These are phyloP conservation scores for Falco cherrug DNA, from an alignment of 2,797 vertebrate species.

Conservation along the genomic window DNA sequence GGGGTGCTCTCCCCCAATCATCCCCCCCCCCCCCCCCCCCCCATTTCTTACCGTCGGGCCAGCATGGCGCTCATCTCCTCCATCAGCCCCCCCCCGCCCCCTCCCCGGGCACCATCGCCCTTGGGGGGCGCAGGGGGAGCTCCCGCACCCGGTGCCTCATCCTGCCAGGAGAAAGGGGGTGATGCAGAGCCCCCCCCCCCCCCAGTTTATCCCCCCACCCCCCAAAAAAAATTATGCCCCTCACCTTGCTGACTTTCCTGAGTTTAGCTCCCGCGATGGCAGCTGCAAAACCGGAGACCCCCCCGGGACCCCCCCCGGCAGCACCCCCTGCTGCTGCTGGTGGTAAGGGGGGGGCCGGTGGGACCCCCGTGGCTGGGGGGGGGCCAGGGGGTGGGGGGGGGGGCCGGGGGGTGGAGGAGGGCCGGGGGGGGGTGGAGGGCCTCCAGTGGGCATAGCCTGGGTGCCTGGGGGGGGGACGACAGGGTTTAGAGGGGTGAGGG, in stretches of 20 bases:
- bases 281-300: slow-evolving; percentile 73
- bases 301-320: slow-evolving; percentile 42
- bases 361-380: slow-evolving; percentile 62
- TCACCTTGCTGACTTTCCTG: slow-evolving; percentile 85
- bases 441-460: slow-evolving; percentile 13
- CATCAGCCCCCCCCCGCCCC: slow-evolving; percentile 82
- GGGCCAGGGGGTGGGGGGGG: slow-evolving; percentile 51
- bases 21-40: not conserved
- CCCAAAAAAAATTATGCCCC: no score
- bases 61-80: slow-evolving; percentile 91
- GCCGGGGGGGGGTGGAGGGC: slow-evolving; percentile 60
- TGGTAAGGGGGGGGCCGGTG: slow-evolving; percentile 86
- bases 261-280: slow-evolving; percentile 87
- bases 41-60: slow-evolving; percentile 88
- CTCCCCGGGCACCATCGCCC: slow-evolving; percentile 74
- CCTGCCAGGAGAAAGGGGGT: slow-evolving; percentile 46
- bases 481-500: not conserved
- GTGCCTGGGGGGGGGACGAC: not conserved
- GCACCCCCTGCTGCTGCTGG: no score
- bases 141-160: slow-evolving; percentile 68
- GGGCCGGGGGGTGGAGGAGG: no score
- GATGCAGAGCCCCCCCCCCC: not conserved
- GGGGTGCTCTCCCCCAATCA: no score
- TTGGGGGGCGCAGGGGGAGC: slow-evolving; percentile 47
- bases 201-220: no score